Conservation (phyloP, 2,113 vertebrate genomes). For the Clarias magur region DNA sequence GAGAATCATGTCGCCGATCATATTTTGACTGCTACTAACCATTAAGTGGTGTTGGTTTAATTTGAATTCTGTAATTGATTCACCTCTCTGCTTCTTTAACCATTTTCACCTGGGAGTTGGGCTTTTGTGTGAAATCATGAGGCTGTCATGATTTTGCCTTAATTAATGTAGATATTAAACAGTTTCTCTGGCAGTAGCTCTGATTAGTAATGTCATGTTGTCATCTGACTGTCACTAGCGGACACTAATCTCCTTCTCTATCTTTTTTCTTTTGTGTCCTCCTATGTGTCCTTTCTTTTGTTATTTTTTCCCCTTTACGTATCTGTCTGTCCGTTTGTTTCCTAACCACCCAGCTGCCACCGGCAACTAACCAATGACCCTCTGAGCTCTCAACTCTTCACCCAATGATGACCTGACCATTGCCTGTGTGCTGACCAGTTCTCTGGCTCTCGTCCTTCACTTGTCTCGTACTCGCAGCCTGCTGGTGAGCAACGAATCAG, state of each 20-base stretch:
- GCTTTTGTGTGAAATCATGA: slow-evolving; percentile 85
- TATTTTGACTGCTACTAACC: slow-evolving; percentile 90
- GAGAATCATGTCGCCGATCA: slow-evolving; percentile 67
- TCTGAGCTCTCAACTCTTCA: slow-evolving; percentile 99
- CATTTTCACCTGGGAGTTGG: slow-evolving; percentile 79
- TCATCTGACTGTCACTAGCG: slow-evolving; percentile 99
- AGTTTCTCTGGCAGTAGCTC: slow-evolving; percentile 89
- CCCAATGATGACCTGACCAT: slow-evolving; percentile 99
- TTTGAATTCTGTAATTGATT: slow-evolving; percentile 74
- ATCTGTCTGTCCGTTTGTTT: slow-evolving; percentile 78
- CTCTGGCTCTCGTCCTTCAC: slow-evolving; percentile 96
- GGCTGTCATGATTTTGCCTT: slow-evolving; percentile 69
- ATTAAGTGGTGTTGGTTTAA: slow-evolving; percentile 77
- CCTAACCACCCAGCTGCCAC: slow-evolving; percentile 99
- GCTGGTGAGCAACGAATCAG: slow-evolving; percentile 84
- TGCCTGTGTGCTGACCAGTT: slow-evolving; percentile 97
- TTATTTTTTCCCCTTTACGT: slow-evolving; percentile 69
- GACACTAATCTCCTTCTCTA: slow-evolving; percentile 99
- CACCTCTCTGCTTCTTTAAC: slow-evolving; percentile 76
- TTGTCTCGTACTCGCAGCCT: slow-evolving; percentile 74
- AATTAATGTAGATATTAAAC: slow-evolving; percentile 84
- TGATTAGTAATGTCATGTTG: slow-evolving; percentile 98
- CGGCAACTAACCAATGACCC: slow-evolving; percentile 99
- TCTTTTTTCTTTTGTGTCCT: slow-evolving; percentile 84
- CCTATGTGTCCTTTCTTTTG: slow-evolving; percentile 74